Conservation (phyloP, 2,888 invertebrate species). For the Stenoptilia bipunctidactyla region DNA sequence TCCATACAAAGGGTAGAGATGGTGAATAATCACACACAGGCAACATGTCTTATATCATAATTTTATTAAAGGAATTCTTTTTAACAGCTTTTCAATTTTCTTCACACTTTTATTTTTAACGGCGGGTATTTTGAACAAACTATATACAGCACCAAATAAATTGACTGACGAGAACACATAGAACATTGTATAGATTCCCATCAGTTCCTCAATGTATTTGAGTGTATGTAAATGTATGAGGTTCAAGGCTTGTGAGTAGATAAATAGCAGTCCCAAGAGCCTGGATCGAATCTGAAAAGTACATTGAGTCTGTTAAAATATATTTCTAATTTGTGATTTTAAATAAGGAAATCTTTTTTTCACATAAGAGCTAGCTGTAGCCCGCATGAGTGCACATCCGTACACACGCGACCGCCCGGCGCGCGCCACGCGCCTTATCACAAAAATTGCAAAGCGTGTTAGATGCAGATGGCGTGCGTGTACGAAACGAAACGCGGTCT, state of each 20-base stretch:
- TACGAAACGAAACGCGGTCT: no score
- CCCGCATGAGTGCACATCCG: no score
- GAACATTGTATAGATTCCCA: constrained; percentile 40
- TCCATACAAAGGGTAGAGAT: no score
- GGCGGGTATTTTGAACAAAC: constrained; percentile 34
- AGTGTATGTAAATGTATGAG: constrained; percentile 40
- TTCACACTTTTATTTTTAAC: constrained; percentile 30
- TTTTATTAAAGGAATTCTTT: constrained; percentile 37
- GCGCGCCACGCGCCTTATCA: no score
- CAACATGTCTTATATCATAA: constrained; percentile 22
- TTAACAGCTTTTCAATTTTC: constrained; percentile 45
- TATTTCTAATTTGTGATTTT: no score
- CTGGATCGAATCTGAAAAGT: constrained; percentile 44
- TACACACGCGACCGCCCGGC: no score
- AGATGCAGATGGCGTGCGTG: no score
- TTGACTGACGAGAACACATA: constrained; percentile 47
- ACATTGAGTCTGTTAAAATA: no score
- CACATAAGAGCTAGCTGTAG: no score
- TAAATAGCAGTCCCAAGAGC: constrained; percentile 30
- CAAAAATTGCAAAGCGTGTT: no score
- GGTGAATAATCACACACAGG: no score
- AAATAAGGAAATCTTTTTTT: no score
- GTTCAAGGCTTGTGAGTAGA: constrained; percentile 37
- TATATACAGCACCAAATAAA: constrained; percentile 43
- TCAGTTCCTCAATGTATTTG: constrained; percentile 37